These are phyloP conservation scores for Mungos mungo DNA, from an alignment of 2,113 vertebrate genomes.

Conservation along the genomic window DNA sequence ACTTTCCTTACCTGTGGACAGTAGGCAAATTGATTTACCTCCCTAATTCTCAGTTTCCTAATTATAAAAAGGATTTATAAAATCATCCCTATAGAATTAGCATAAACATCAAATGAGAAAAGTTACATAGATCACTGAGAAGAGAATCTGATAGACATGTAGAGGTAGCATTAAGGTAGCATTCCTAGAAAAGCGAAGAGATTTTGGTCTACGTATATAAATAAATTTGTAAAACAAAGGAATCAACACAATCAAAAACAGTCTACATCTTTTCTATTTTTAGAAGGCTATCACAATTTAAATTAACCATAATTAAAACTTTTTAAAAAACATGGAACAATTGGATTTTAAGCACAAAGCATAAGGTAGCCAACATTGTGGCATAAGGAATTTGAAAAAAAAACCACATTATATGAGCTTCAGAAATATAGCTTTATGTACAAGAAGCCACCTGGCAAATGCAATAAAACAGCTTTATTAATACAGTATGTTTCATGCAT, in stretches of 20 bases:
- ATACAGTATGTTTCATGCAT: conserved; percentile 19
- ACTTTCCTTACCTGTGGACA: background rate
- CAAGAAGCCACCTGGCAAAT: conserved; percentile 62
- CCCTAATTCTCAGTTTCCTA: background rate
- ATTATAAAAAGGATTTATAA: background rate
- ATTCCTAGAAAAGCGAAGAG: background rate
- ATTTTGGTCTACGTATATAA: background rate
- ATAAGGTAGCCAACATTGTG: conserved; percentile 50
- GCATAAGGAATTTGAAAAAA: conserved; percentile 49
- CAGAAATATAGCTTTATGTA: conserved; percentile 40
- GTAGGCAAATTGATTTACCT: background rate
- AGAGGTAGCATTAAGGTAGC: background rate
- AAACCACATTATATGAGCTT: background rate
- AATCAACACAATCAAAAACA: background rate
- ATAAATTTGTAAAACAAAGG: background rate
- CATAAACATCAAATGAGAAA: background rate
- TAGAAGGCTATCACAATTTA: background rate
- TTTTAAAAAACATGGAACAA: conserved; percentile 52
- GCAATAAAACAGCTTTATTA: conserved; percentile 63
- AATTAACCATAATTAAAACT: conserved; percentile 53
- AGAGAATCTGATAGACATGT: background rate
- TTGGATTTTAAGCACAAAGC: conserved; percentile 57
- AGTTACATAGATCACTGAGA: background rate
- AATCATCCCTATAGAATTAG: background rate
- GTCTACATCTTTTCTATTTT: background rate